phyloP scores from a whole-genome alignment of 2,113 vertebrate species.

The Tyrannus savana region DNA sequence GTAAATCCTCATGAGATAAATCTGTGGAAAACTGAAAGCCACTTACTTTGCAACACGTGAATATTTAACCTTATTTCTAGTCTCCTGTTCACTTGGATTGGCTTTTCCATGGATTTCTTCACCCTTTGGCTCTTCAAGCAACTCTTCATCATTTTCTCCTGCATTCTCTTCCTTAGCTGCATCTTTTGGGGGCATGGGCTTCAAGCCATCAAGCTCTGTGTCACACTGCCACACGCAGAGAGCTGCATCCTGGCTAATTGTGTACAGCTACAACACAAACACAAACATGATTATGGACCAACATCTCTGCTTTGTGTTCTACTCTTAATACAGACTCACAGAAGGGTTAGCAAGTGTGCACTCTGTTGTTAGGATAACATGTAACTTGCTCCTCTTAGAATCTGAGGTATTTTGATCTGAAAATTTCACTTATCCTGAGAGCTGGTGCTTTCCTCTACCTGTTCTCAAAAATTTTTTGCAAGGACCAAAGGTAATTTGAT shows the following conservation, averaged over 20 bases:
- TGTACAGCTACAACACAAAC: constrained; percentile 83
- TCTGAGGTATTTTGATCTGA: background rate
- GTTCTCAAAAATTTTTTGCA: background rate
- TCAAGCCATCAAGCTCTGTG: constrained; percentile 82
- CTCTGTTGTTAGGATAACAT: background rate
- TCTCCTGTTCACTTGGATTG: constrained; percentile 64
- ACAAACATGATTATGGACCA: fast-evolving
- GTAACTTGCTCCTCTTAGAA: background rate
- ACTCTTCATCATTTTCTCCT: constrained; percentile 32
- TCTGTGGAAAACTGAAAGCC: background rate
- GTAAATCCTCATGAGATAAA: background rate
- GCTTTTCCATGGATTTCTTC: constrained; percentile 84
- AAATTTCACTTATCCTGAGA: background rate
- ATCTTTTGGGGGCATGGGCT: constrained; percentile 61
- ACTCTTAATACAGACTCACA: background rate
- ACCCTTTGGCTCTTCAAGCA: constrained; percentile 62
- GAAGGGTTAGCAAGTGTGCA: background rate
- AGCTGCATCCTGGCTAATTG: constrained; percentile 89
- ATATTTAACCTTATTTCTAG: constrained; percentile 82
- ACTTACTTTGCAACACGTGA: constrained; percentile 86
- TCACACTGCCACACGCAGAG: constrained; percentile 95
- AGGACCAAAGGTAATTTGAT: background rate
- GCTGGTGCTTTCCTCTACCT: background rate
- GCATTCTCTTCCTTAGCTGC: constrained; percentile 37
- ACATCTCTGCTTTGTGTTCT: background rate